Evolutionary conservation across 2,113 vertebrate genomes (phyloP), one percentile per base, ranked within the genome.

Genomic region (Madoqua kirkii): DNA sequence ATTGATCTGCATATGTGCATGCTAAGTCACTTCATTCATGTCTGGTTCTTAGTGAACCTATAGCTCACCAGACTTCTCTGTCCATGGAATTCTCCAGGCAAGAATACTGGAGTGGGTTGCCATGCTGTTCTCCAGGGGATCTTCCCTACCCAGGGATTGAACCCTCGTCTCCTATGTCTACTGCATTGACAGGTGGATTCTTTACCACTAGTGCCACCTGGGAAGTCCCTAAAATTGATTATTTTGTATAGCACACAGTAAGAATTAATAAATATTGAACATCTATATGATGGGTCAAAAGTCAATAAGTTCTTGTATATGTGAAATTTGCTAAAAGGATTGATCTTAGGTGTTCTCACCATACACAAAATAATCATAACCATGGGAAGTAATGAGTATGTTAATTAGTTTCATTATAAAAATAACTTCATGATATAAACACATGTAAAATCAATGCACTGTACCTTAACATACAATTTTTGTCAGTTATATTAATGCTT

Each of bases 81-180:
- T n/a, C 1, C 62, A n/a, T 71, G 3, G n/a, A 21, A 71, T 71
- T 71, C n/a, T 71, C 7, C 67, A 36, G 19, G 4, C 67, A 31
- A 7, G 6, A 43, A 25, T 71, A 36, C 67, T 36, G 67, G 19
- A 36, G 19, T 71, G 19, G 9, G n/a, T 36, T 36, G n/a, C 67
- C n/a, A 36, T 36, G 64, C 19, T 21, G 9, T 21, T 21, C n/a
- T 71, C n/a, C n/a, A 36, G n/a, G n/a, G 67, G 19, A 71, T 23
- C 67, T 23, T 19, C n/a, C n/a, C 9, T 0, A 36, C 67, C 67
- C n/a, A 36, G n/a, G n/a, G 9, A 12, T 23, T 0, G 2, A 71
- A 71, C 9, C 19, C n/a, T 23, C 5, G 0, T 36, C 64, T 71
- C 64, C 36, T 71, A 71, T 6, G 2, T 36, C 64, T 23, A 71